Conservation (phyloP, 2,113 vertebrate species). For the Verasper variegatus region DNA sequence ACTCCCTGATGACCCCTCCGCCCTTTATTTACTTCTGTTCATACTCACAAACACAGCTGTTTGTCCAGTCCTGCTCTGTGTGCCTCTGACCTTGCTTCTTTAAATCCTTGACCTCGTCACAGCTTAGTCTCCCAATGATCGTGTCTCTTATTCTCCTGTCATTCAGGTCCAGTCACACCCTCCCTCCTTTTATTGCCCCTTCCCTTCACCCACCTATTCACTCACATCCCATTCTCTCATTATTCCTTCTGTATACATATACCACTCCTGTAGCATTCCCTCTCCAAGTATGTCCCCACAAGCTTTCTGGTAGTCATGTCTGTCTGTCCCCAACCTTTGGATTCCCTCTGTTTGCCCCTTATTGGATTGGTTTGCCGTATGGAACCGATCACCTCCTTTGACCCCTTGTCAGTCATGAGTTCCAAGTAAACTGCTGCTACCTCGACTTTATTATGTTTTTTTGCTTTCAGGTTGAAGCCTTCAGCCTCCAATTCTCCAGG, state of each 20-base stretch:
- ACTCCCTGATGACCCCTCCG: slow-evolving; percentile 29
- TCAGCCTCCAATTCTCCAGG: too few relatives aligned
- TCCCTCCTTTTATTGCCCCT: neutral
- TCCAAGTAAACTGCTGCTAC: too few relatives aligned
- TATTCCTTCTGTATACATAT: neutral
- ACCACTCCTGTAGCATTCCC: neutral
- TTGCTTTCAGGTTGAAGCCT: too few relatives aligned
- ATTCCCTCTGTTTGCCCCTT: neutral
- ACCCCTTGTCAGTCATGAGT: too few relatives aligned
- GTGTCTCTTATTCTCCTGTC: neutral
- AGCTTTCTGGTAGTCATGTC: neutral
- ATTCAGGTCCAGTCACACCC: neutral
- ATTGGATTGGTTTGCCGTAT: too few relatives aligned
- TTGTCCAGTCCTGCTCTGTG: neutral
- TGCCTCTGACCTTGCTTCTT: slow-evolving; percentile 21
- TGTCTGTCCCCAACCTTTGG: neutral
- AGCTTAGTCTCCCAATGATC: neutral
- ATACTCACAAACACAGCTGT: slow-evolving; percentile 12
- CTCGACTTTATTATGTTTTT: too few relatives aligned
- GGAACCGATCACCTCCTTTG: too few relatives aligned
- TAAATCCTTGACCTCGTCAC: slow-evolving; percentile 19
- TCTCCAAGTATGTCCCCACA: too few relatives aligned
- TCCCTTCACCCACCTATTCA: neutral
- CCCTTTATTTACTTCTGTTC: slow-evolving; percentile 10
- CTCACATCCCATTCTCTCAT: neutral